phyloP scores from a whole-genome alignment of 2,888 invertebrate genomes.

The Beris morrisii region DNA sequence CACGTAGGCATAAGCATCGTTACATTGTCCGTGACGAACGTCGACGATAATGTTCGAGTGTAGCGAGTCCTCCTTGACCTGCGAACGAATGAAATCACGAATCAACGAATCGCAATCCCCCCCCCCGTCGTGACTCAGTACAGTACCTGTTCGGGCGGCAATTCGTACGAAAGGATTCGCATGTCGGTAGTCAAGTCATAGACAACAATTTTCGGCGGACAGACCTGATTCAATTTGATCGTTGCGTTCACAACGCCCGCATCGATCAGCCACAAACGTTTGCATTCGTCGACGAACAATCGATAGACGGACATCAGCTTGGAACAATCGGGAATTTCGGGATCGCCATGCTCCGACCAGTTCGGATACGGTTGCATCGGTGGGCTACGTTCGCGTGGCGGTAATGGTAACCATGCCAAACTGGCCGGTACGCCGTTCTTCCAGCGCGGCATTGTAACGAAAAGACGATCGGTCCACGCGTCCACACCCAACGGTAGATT shows the following conservation, averaged over 20 bases:
- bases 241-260: constrained; percentile 75
- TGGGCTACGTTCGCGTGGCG: constrained; percentile 64
- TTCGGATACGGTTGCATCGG: constrained; percentile 72
- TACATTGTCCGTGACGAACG: constrained; percentile 59
- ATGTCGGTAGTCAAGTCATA: constrained; percentile 70
- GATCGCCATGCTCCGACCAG: constrained; percentile 60
- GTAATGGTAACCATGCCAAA: constrained; percentile 66
- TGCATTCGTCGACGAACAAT: constrained; percentile 72
- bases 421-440: constrained; percentile 74
- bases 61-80: constrained; percentile 69
- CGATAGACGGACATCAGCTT: constrained; percentile 78
- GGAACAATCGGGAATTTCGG: constrained; percentile 60
- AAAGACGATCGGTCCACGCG: constrained; percentile 67
- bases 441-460: constrained; percentile 78
- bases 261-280: constrained; percentile 78
- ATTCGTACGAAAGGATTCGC: constrained; percentile 63
- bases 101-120: too few species aligned
- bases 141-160: constrained; percentile 66
- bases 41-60: constrained; percentile 61
- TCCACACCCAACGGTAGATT: constrained; percentile 76
- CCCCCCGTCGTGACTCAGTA: too few species aligned
- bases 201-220: constrained; percentile 72
- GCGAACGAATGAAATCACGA: constrained; percentile 16
- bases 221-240: constrained; percentile 67
- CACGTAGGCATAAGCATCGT: constrained; percentile 63